Conservation (phyloP, 1,140 invertebrate genomes). For the Kradibia gibbosae region DNA sequence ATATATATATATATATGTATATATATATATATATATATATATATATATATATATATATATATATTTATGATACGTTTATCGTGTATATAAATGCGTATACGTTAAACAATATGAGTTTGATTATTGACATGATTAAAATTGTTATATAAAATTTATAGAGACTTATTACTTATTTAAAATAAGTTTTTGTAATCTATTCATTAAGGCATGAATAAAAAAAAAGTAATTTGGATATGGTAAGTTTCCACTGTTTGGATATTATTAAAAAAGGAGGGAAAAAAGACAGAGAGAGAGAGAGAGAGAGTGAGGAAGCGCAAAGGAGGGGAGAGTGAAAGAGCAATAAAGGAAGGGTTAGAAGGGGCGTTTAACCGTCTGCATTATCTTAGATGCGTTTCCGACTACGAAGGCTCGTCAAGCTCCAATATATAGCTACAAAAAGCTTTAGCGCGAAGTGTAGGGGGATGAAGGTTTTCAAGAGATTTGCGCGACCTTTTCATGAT, state of each 20-base stretch:
- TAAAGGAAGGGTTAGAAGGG: constrained; percentile 60
- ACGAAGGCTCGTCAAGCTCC: constrained; percentile 50
- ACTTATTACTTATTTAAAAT: too few relatives aligned
- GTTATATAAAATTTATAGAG: too few relatives aligned
- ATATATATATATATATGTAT: too few relatives aligned
- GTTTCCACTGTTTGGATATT: too few relatives aligned
- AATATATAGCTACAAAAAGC: constrained; percentile 21
- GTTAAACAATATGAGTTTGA: too few relatives aligned
- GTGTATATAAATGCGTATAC: too few relatives aligned
- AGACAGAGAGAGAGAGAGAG: neutral
- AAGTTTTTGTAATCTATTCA: too few relatives aligned
- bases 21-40: neutral
- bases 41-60: too few relatives aligned
- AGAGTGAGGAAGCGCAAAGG: neutral
- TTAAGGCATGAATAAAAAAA: too few relatives aligned
- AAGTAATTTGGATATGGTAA: too few relatives aligned
- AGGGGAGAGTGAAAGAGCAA: neutral
- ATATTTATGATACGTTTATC: too few relatives aligned
- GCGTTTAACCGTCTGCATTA: constrained; percentile 71
- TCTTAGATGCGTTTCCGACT: constrained; percentile 60
- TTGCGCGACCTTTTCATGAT: constrained; percentile 69
- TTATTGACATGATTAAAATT: too few relatives aligned
- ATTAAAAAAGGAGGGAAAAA: neutral
- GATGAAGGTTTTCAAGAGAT: constrained; percentile 66
- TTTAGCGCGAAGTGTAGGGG: neutral